phyloP scores from a whole-genome alignment of 2,797 vertebrate genomes.

The Pangasius sanitwongsei region DNA sequence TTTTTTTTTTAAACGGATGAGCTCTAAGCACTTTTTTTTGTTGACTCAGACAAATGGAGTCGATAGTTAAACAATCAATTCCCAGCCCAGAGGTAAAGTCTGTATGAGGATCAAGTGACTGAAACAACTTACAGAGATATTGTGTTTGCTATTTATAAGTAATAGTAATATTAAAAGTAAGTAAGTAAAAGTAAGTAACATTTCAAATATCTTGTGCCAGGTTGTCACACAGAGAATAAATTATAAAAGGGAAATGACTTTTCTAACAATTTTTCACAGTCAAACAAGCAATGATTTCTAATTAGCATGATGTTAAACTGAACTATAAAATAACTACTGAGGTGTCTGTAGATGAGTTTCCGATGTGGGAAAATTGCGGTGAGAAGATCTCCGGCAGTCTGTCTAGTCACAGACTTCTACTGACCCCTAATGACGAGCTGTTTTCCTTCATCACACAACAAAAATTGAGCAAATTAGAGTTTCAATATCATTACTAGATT shows the following conservation, averaged over 20 bases:
- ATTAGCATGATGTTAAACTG: not conserved
- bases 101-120: not conserved
- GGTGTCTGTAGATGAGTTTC: not conserved
- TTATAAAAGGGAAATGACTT: not conserved
- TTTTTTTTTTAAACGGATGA: not conserved
- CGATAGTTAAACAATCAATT: not conserved
- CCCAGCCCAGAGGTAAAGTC: not conserved
- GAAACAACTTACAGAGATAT: not conserved
- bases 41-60: not conserved
- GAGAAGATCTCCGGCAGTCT: not conserved
- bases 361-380: not conserved
- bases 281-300: not conserved
- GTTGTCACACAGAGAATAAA: not conserved
- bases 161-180: too few species aligned
- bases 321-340: not conserved
- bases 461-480: not conserved
- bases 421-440: constrained; percentile 23
- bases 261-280: not conserved
- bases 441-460: not conserved
- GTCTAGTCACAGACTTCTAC: constrained; percentile 19
- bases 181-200: not conserved
- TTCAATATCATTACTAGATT: not conserved
- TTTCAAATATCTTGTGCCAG: not conserved
- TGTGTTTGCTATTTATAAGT: not conserved
- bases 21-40: not conserved